Conservation (phyloP, 2,113 vertebrate genomes). For the Nothocercus julius region DNA sequence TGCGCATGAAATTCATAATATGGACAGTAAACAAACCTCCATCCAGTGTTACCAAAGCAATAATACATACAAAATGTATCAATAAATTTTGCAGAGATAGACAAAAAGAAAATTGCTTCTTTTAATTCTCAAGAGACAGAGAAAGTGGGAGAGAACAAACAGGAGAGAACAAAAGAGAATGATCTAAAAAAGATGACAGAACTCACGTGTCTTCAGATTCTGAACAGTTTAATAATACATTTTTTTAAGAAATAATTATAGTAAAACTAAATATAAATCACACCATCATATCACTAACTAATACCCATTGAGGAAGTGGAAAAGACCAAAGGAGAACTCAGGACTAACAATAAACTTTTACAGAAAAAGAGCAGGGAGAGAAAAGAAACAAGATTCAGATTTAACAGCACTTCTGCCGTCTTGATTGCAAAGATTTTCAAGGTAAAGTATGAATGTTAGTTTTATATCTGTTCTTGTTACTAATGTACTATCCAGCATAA, state of each 20-base stretch:
- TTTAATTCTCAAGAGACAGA: neutral
- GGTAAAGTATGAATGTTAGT: neutral
- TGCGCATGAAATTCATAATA: neutral
- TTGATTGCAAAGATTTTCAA: neutral
- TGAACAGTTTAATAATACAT: neutral
- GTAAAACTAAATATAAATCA: neutral
- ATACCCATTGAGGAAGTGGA: neutral
- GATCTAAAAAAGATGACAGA: neutral
- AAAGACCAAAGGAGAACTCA: neutral
- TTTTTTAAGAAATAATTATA: neutral
- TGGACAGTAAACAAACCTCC: neutral
- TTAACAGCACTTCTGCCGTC: neutral
- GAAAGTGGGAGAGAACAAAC: neutral
- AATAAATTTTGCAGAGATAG: neutral
- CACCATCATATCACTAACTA: neutral
- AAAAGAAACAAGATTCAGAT: neutral
- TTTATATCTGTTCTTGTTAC: neutral
- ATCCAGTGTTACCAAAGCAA: neutral
- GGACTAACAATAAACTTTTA: neutral
- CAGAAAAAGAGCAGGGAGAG: accelerated
- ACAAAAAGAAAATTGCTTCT: neutral
- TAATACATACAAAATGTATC: neutral
- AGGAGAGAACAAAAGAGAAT: neutral
- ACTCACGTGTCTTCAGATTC: neutral
- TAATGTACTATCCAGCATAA: no score